Conservation (phyloP, 2,888 invertebrate species). For the Pandemis heparana region DNA sequence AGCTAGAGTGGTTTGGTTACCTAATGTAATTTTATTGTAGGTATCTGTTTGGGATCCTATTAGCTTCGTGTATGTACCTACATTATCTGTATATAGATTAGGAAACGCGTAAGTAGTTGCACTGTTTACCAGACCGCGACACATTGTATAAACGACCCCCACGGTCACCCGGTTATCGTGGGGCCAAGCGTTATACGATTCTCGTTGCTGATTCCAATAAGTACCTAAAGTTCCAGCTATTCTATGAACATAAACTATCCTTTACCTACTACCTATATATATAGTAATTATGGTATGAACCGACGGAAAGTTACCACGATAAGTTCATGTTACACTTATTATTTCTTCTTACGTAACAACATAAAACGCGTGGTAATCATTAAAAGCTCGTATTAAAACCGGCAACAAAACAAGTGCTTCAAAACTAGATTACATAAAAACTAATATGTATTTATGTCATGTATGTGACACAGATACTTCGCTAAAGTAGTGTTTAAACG, state of each 20-base stretch:
- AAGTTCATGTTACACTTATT: conserved; percentile 4
- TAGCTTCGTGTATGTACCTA: not conserved
- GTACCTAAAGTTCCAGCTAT: conserved; percentile 9
- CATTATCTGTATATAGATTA: not conserved
- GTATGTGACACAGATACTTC: not conserved
- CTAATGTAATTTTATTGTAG: not conserved
- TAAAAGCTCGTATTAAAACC: not conserved
- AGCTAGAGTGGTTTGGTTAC: not conserved
- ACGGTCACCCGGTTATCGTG: conserved; percentile 7
- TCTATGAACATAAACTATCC: not conserved
- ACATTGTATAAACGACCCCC: conserved; percentile 1
- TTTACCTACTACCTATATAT: not conserved
- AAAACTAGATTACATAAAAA: conserved; percentile 13
- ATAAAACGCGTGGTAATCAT: not conserved
- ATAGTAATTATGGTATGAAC: not conserved
- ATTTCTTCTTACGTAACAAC: not conserved
- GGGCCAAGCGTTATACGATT: not conserved
- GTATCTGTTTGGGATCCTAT: not conserved
- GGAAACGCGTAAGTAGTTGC: not conserved
- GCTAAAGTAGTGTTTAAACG: not conserved
- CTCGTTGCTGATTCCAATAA: not conserved
- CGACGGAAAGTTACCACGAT: not conserved
- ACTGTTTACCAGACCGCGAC: not conserved
- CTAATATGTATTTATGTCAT: conserved; percentile 3
- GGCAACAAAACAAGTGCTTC: not conserved